Evolutionary conservation across 1,140 invertebrate genomes (phyloP), one percentile per base, ranked within the genome.

Genomic region (Hermetia illucens): DNA sequence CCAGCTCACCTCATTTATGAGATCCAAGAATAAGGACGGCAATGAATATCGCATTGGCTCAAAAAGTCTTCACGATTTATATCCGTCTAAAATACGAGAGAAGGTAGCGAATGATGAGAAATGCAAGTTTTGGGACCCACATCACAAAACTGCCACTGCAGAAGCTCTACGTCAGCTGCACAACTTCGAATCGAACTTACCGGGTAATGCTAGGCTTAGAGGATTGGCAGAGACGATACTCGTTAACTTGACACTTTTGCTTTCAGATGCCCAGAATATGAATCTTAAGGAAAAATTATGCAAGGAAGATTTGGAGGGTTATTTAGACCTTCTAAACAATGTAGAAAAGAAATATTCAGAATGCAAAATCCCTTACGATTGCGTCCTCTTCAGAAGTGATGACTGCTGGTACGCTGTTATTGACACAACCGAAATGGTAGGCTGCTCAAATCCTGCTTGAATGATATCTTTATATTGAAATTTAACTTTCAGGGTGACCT

Each of bases 301-400:
- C 19, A 90, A 90, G 57, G 93, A 98, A 58, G 87, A 98, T 54
- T 57, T 91, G 3, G 89, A 94, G 51, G 74, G 78, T 13, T 75
- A 78, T 53, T 62, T 95, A 21, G 93, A 98, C 47, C 67, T 88
- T 36, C 64, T 97, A 17, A 82, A 72, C 43, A 69, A 61, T 44
- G 67, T 82, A 33, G 93, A 98, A 47, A 96, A 95, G 60, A 90
- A 92, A 54, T 88, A 80, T 56, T 68, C 60, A 41, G 89, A 96
- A 63, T 55, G 77, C 38, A 88, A 91, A 17, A 89, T 90, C 16
- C 76, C 85, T 9, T 93, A 84, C 63, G 94, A 98, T 61, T 92
- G 89, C 69, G 69, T 98, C 37, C 72, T 97, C 9, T 97, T 89
- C 61, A 72, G 94, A 58, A 87, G 39, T 44, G 70, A 35, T 69